Conservation (phyloP, 2,113 vertebrate species). For the Ptyas mucosa region DNA sequence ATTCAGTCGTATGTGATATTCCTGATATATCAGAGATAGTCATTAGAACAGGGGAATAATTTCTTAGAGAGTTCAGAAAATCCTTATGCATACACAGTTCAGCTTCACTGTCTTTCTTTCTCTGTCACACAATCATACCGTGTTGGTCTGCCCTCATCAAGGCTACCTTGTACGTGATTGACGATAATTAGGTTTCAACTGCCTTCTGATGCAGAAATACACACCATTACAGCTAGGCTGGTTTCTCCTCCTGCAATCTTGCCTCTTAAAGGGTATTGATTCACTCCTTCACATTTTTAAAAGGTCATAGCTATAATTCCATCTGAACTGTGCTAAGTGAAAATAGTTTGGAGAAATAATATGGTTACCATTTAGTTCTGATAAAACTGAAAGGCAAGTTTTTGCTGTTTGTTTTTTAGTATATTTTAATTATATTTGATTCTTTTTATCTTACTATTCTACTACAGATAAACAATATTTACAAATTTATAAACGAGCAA, state of each 20-base stretch:
- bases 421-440: conserved; percentile 64
- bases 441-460: neutral
- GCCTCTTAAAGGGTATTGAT: conserved; percentile 72
- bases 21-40: conserved; percentile 59
- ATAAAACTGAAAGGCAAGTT: conserved; percentile 63
- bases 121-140: conserved; percentile 13
- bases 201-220: conserved; percentile 75
- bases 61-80: conserved; percentile 8
- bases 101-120: neutral
- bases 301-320: conserved; percentile 79
- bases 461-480: conserved; percentile 35
- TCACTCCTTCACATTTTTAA: conserved; percentile 70
- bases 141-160: conserved; percentile 42
- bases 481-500: conserved; percentile 43
- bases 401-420: conserved; percentile 45
- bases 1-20: conserved; percentile 44
- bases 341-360: conserved; percentile 74
- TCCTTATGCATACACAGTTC: fast-evolving
- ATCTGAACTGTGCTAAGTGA: conserved; percentile 73
- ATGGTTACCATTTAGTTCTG: conserved; percentile 50
- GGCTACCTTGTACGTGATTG: conserved; percentile 68
- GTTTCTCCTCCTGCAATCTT: conserved; percentile 52
- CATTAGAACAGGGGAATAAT: conserved; percentile 58
- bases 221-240: conserved; percentile 51
- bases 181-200: conserved; percentile 77